Percentiles rank a stretch among this genome's conserved stretches.
Conservation (phyloP, 2,113 vertebrate species). For the Oophaga pumilio region DNA sequence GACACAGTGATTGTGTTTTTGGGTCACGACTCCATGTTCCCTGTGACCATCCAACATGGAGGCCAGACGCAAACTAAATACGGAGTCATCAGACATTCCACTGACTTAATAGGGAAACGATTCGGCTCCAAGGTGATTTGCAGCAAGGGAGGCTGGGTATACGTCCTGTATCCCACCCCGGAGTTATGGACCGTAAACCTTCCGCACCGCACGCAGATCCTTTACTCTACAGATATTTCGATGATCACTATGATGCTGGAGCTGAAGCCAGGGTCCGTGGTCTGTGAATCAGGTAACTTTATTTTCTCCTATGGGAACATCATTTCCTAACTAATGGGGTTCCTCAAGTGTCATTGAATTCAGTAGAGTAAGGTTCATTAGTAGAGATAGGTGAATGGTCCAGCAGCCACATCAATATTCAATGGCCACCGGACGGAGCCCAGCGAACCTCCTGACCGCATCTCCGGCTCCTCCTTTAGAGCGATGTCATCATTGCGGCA, state of each 20-base stretch:
- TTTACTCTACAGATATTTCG: conserved; percentile 95
- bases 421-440: too few relatives aligned
- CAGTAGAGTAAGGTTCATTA: too few relatives aligned
- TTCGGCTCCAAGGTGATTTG: conserved; percentile 95
- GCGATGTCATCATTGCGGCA: too few relatives aligned
- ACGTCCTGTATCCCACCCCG: conserved; percentile 91
- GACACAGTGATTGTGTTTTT: conserved; percentile 91
- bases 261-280: conserved; percentile 90
- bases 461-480: too few relatives aligned
- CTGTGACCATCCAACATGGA: conserved; percentile 86
- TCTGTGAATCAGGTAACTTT: conserved; percentile 92
- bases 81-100: conserved; percentile 89
- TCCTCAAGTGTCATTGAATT: too few relatives aligned
- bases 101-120: conserved; percentile 87
- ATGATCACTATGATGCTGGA: conserved; percentile 96
- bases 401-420: too few relatives aligned
- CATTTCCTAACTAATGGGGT: too few relatives aligned
- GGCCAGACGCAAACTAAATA: conserved; percentile 93
- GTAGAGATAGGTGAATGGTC: too few relatives aligned
- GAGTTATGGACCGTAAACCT: conserved; percentile 94
- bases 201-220: conserved; percentile 94
- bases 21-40: conserved; percentile 88
- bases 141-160: conserved; percentile 95
- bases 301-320: not conserved
- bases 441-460: too few relatives aligned